Percentiles rank a stretch among this genome's conserved stretches.
phyloP scores from a whole-genome alignment of 2,113 vertebrate genomes.

The Monopterus albus region DNA sequence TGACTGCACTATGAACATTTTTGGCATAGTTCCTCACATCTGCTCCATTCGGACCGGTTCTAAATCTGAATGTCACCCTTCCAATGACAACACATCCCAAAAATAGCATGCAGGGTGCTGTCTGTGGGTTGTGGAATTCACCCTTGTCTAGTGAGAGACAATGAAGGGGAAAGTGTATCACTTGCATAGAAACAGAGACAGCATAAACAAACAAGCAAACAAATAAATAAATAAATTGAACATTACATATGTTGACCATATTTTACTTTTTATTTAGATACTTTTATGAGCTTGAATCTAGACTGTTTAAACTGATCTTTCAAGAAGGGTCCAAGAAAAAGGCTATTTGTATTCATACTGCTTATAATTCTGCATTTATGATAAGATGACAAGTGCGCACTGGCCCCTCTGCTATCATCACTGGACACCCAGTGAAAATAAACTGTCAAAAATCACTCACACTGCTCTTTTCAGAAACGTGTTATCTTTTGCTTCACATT shows the following conservation, averaged over 20 bases:
- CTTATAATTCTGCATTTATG: background rate
- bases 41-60: slow-evolving; percentile 36
- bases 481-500: slow-evolving; percentile 5
- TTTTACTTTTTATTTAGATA: background rate
- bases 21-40: slow-evolving; percentile 8
- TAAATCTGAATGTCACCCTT: slow-evolving; percentile 55
- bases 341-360: slow-evolving; percentile 3
- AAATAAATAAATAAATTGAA: no score
- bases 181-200: slow-evolving; percentile 29
- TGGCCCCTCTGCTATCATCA: background rate
- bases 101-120: slow-evolving; percentile 43
- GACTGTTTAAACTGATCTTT: no score
- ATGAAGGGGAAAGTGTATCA: slow-evolving; percentile 47
- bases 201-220: no score
- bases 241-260: slow-evolving; percentile 22
- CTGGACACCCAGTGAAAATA: slow-evolving; percentile 15
- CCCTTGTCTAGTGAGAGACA: slow-evolving; percentile 62
- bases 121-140: slow-evolving; percentile 47
- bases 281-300: background rate
- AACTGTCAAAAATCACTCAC: slow-evolving; percentile 8
- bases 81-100: slow-evolving; percentile 24
- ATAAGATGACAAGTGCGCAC: background rate
- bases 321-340: no score
- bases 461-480: slow-evolving; percentile 5
- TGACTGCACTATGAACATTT: background rate